Evolutionary conservation across 64 coral and sea anemone species (phyloP).

Genomic region (Actinia tenebrosa): DNA sequence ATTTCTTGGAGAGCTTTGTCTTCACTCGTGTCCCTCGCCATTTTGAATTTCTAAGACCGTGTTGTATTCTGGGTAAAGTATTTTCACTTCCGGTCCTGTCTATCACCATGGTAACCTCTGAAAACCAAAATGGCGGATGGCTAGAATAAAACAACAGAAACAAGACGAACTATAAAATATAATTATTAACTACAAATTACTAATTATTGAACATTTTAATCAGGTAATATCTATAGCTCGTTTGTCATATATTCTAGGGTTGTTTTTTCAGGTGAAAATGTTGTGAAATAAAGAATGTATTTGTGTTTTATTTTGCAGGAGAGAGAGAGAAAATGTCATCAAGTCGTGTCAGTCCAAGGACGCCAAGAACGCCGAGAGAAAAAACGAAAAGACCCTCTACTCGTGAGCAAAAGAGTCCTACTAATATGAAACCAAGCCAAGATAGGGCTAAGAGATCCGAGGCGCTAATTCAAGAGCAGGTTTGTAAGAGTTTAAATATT

Average conservation of each 20-base stretch:
- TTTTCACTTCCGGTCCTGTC: background rate
- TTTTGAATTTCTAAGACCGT: constrained; percentile 31
- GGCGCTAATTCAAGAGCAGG: constrained; percentile 81
- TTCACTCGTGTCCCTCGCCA: constrained; percentile 34
- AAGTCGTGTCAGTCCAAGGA: background rate
- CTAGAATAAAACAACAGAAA: background rate
- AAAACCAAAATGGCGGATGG: constrained; percentile 33
- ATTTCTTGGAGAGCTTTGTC: constrained; percentile 35
- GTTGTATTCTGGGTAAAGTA: background rate
- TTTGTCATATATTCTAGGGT: background rate
- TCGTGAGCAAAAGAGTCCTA: constrained; percentile 2
- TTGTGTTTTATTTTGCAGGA: background rate
- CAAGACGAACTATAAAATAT: background rate
- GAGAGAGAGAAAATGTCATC: background rate
- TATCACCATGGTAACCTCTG: constrained; percentile 15
- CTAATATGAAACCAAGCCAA: background rate
- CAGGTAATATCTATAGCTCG: background rate
- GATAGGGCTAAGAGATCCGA: constrained; percentile 67
- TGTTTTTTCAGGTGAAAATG: background rate
- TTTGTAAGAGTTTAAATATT: background rate
- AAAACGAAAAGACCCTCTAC: background rate
- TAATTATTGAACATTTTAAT: background rate
- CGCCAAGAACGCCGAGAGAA: constrained; percentile 9
- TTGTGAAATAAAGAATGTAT: background rate
- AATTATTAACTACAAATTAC: background rate